Evolutionary conservation across 1,140 invertebrate genomes (phyloP), one percentile per base, ranked within the genome.

Genomic region (Drosophila nikananu): DNA sequence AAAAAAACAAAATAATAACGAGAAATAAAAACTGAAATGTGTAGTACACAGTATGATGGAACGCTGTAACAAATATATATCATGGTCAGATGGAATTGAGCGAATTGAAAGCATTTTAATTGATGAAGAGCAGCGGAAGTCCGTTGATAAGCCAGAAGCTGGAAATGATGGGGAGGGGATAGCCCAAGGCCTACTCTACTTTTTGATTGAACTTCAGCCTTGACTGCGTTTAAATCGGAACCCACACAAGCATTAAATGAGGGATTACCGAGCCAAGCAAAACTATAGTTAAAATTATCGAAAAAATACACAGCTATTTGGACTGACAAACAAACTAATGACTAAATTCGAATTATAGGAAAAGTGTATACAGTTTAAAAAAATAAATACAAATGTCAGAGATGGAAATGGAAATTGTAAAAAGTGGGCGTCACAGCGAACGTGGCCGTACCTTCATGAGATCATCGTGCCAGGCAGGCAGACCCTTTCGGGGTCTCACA

Each of bases 11-110:
- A 44, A 76, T 27, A 84, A 59, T 41, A 70, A 61, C 46, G 41
- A 81, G 54, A 49, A 58, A 65, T 65, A 75, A 60, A 49, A 81
- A 60, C 54, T 68, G 52, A 48, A 59, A 81, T 63, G 48, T 82
- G 68, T 48, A 46, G 51, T 42, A 73, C 68, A 57, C 21, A 23
- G 15, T 10, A 42, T 51, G 66, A 51, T 71, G 70, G 57, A 23
- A 51, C 42, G 70, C 67, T 73, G 70, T 73, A 73, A 73, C 70
- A 73, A 73, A 73, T 73, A 60, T 63, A 73, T 74, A 60, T 63
- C 55, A 62, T 73, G 71, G 58, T 68, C 79, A 59, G 32, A 68
- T 72, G 65, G 55, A 63, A 66, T 66, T 46, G 54, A 79, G 58
- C 42, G 55, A 65, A 63, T 82, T 52, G 48, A 59, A 81, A 72